phyloP scores from a whole-genome alignment of 2,797 vertebrate species.

The Notamacropus eugenii region DNA sequence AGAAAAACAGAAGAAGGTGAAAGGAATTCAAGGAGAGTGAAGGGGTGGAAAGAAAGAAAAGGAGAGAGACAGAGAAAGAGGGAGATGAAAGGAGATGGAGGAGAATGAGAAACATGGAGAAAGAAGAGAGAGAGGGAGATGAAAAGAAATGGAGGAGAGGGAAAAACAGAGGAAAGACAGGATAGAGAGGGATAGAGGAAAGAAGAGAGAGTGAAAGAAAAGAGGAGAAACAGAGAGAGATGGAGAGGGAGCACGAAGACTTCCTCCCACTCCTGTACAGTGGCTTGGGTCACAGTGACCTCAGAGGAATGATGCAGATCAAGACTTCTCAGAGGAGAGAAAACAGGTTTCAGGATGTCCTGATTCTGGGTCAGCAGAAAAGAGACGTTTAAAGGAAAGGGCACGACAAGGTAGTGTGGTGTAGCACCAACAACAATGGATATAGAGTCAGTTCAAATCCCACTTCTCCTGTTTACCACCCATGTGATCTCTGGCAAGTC shows the following conservation, averaged over 20 bases:
- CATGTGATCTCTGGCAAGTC: background rate
- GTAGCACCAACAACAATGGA: background rate
- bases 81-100: too few species aligned
- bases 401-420: background rate
- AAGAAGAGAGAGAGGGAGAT: too few species aligned
- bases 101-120: too few species aligned
- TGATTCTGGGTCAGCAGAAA: constrained; percentile 1
- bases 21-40: background rate
- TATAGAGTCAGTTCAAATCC: constrained; percentile 5
- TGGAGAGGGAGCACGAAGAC: background rate
- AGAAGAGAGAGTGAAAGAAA: background rate
- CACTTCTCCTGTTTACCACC: background rate
- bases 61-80: too few species aligned
- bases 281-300: background rate
- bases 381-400: background rate
- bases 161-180: background rate
- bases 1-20: too few species aligned
- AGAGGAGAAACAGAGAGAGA: background rate
- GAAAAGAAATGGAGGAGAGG: too few species aligned
- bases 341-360: background rate
- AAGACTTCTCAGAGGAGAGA: background rate
- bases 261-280: background rate
- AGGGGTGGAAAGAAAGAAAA: too few species aligned
- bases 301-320: background rate
- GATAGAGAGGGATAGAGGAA: background rate